Evolutionary conservation across 2,113 vertebrate genomes (phyloP), one percentile per base, ranked within the genome.

Genomic region (Regulus satrapa): DNA sequence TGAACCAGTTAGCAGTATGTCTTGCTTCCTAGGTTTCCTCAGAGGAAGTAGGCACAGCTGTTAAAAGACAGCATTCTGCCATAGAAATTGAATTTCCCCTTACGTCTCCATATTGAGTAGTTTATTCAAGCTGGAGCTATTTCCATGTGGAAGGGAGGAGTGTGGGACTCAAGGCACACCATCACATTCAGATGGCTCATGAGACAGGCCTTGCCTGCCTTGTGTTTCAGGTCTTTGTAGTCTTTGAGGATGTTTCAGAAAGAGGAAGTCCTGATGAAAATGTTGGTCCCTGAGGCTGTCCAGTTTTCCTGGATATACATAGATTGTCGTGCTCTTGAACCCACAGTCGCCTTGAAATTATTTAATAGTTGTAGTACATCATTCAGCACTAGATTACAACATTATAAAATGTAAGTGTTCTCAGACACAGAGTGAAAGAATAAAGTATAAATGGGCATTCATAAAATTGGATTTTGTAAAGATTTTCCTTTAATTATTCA

Each of bases 181-280:
- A 41, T 71, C n/a, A 16, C 6, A 21, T 69, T 73, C 0, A 0
- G 38, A 36, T 32, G 31, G 23, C 18, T n/a, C 5, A 1, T 56
- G 41, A 43, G 29, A 31, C 3, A 52, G 38, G 26, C 13, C 32
- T 69, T 64, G 12, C 31, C 18, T 66, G 8, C 31, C 46, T 78
- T 64, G 15, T 31, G 17, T 68, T 85, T 67, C 19, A 41, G 45
- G n/a, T n/a, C 19, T 76, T 89, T 45, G 4, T 74, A 38, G 68
- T 49, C 54, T 85, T 48, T 61, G 49, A 23, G 19, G 19, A 40
- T 68, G 36, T n/a, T 68, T 64, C 23, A 48, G 26, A 59, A 55
- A 61, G 43, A 38, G 49, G 45, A 40, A 89, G 66, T 78, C 29
- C 41, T 54, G 6, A 31, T 46, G 9, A 34, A 67, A 89, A 45